Evolutionary conservation across 2,113 vertebrate species (phyloP).

Genomic region (Athene cunicularia): DNA sequence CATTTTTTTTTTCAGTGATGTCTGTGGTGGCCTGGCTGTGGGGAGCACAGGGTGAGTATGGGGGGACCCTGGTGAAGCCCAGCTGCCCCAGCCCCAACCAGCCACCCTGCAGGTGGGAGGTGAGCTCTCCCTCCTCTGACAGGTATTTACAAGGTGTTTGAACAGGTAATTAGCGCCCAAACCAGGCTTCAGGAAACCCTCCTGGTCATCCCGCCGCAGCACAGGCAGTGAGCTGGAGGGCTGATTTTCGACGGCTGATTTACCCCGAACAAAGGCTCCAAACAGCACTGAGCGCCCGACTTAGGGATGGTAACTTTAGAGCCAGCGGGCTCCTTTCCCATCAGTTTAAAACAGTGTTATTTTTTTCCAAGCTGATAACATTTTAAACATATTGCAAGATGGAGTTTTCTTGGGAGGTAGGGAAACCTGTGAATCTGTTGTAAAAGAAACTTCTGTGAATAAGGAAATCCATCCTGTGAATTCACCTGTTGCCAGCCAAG

Average conservation of each 20-base stretch:
- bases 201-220: constrained; percentile 85
- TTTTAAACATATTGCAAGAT: constrained; percentile 51
- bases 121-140: constrained; percentile 15
- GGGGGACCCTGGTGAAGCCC: rapidly evolving
- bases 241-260: constrained; percentile 91
- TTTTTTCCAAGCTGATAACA: constrained; percentile 55
- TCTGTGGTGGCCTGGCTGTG: rapidly evolving
- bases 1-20: too few relatives aligned
- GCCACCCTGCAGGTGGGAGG: not conserved
- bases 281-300: constrained; percentile 80
- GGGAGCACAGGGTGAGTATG: not conserved
- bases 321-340: constrained; percentile 83
- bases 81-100: not conserved
- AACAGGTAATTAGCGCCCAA: constrained; percentile 76
- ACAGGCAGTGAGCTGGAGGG: constrained; percentile 85
- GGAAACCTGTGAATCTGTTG: not conserved
- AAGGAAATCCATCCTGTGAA: constrained; percentile 4
- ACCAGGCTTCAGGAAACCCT: constrained; percentile 81
- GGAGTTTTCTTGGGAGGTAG: constrained; percentile 9
- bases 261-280: constrained; percentile 87
- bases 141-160: constrained; percentile 69
- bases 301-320: constrained; percentile 84
- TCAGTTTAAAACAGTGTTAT: constrained; percentile 68
- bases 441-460: constrained; percentile 23
- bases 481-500: constrained; percentile 49